Conservation (phyloP, 1,140 invertebrate genomes). For the Mya arenaria region DNA sequence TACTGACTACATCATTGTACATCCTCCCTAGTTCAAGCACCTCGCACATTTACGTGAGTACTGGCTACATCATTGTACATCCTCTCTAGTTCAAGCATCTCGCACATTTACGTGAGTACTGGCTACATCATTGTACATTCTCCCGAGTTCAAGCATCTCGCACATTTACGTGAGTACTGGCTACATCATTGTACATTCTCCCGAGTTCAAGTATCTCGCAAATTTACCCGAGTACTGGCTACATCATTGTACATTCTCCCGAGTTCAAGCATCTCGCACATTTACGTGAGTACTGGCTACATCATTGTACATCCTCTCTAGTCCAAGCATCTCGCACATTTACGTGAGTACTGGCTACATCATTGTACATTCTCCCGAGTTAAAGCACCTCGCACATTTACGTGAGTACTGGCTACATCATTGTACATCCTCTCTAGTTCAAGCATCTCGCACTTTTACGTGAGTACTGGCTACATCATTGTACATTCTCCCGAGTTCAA, state of each 20-base stretch:
- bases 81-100: not conserved
- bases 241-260: not conserved
- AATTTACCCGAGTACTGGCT: not conserved
- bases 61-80: not conserved
- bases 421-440: constrained; percentile 32
- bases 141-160: not conserved
- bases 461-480: not conserved
- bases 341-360: not conserved
- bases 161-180: not conserved
- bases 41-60: not conserved
- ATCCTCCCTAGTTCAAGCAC: not conserved
- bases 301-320: not conserved
- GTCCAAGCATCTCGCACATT: not conserved
- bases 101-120: not conserved
- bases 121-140: not conserved
- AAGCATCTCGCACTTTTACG: constrained; percentile 15
- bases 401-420: no score
- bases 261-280: no score
- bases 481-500: not conserved
- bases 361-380: not conserved
- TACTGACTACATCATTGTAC: not conserved
- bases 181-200: constrained; percentile 29
- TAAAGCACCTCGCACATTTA: not conserved
- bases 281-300: not conserved
- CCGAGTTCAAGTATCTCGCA: constrained; percentile 30